Base-by-base conservation (phyloP, 2,113 vertebrate genomes). In the Marmota monax region DNA sequence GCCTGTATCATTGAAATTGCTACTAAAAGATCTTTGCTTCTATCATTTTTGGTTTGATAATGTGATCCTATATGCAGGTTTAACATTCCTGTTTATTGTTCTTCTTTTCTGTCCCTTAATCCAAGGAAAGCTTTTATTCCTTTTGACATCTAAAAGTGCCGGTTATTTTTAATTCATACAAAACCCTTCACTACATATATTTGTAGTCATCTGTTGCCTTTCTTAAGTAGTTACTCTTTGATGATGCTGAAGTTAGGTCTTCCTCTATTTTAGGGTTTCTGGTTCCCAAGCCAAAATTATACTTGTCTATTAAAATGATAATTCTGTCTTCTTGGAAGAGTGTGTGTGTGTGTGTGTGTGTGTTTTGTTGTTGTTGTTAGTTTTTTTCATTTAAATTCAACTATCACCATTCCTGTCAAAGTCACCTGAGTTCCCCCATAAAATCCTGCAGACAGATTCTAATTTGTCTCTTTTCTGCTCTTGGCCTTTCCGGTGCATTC, bases 201-300 rank as follows among this genome's bases (percentile, higher is more conserved):
- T 34, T 11, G 3, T 4, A 32, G 11, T 23, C 18, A 7, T 7
- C 3, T 42, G 37, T 7, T 12, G 6, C 0, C 7, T 63, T 80
- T 34, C 3, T 61, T 42, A 58, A 45, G 22, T 13, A 8, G 9
- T 39, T 83, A 53, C 18, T 72, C 37, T 45, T 83, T 27, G 72
- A 8, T 11, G 29, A n/a, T 20, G 13, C 29, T 18, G 1, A 5
- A 83, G 17, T 73, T 16, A 70, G 17, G 12, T 27, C 8, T 34
- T 72, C 5, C 67, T 72, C 5, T 42, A 72, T 56, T 3, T 29
- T 69, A 67, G 1, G 1, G 39, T 32, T 63, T 56, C 25, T 23
- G 11, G 5, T 29, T 39, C 48, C 9, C 61, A 23, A 65, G 39
- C 9, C 73, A 23, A 32, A 77, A 34, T 17, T 48, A 12, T 27